These are phyloP conservation scores for Dolomedes plantarius DNA, from an alignment of 2,888 invertebrate genomes.

Conservation along the genomic window DNA sequence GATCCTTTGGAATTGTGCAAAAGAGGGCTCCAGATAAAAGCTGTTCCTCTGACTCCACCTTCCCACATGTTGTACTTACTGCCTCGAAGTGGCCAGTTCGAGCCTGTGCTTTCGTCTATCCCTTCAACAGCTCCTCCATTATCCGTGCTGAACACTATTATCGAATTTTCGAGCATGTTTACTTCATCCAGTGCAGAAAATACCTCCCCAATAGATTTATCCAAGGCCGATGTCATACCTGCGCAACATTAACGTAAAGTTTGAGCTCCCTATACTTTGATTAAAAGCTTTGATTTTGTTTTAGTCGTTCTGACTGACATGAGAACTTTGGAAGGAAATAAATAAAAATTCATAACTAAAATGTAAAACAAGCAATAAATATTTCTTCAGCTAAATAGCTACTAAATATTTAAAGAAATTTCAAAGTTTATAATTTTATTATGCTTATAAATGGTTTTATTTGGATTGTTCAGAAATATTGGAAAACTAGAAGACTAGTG, in stretches of 20 bases:
- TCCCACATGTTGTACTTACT: constrained; percentile 86
- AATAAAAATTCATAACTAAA: too few species aligned
- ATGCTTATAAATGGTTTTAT: too few species aligned
- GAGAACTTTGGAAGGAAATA: not conserved
- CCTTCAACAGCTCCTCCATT: constrained; percentile 87
- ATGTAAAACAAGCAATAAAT: too few species aligned
- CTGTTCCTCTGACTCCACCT: constrained; percentile 90
- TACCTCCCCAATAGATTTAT: constrained; percentile 89
- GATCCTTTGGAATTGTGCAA: constrained; percentile 78
- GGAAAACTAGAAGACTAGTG: too few species aligned
- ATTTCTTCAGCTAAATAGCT: too few species aligned
- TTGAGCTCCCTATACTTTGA: too few species aligned
- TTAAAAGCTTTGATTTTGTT: too few species aligned
- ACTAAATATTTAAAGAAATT: too few species aligned
- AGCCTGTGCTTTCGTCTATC: constrained; percentile 78
- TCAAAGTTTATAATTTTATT: too few species aligned
- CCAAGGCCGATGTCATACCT: constrained; percentile 91
- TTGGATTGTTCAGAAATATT: too few species aligned
- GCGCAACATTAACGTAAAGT: not conserved
- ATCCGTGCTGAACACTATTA: constrained; percentile 91
- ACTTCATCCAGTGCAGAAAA: constrained; percentile 83
- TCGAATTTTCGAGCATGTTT: constrained; percentile 86
- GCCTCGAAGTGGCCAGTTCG: constrained; percentile 80
- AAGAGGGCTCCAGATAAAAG: constrained; percentile 86
- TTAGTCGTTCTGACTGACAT: not conserved